These are phyloP conservation scores for Nettapus auritus DNA, from an alignment of 2,113 vertebrate species.

Conservation along the genomic window DNA sequence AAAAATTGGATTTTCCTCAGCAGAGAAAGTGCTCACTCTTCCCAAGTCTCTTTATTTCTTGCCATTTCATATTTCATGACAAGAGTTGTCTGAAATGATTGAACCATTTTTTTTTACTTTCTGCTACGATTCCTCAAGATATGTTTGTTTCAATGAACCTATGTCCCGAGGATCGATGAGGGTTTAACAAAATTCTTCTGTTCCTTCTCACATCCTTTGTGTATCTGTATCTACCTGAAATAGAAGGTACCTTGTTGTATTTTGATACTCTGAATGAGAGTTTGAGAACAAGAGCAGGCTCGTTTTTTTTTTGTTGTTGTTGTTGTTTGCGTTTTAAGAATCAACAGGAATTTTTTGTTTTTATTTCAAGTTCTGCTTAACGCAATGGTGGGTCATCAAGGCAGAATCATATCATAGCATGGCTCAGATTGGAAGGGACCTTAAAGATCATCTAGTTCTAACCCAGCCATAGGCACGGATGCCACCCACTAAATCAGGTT, in stretches of 20 bases:
- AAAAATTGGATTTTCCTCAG: background rate
- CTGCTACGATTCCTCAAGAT: background rate
- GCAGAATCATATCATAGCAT: background rate
- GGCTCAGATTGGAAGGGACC: no score
- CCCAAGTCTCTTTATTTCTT: background rate
- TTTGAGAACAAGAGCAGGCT: background rate
- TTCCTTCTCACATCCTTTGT: background rate
- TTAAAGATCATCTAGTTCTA: no score
- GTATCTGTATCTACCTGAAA: background rate
- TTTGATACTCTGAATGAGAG: background rate
- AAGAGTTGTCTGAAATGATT: background rate
- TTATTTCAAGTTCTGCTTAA: conserved; percentile 9
- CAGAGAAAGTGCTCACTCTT: background rate
- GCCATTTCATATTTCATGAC: conserved; percentile 23
- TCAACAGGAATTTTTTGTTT: background rate
- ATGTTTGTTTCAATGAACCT: background rate
- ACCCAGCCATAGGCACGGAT: no score
- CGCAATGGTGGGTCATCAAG: background rate
- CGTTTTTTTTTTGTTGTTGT: background rate
- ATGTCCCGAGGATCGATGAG: background rate
- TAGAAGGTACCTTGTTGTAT: background rate
- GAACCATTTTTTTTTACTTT: background rate
- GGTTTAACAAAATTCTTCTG: background rate
- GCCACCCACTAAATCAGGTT: no score
- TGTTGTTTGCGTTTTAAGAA: background rate